Evolutionary conservation across 2,888 invertebrate species (phyloP).

Genomic region (Leucophenga montana): DNA sequence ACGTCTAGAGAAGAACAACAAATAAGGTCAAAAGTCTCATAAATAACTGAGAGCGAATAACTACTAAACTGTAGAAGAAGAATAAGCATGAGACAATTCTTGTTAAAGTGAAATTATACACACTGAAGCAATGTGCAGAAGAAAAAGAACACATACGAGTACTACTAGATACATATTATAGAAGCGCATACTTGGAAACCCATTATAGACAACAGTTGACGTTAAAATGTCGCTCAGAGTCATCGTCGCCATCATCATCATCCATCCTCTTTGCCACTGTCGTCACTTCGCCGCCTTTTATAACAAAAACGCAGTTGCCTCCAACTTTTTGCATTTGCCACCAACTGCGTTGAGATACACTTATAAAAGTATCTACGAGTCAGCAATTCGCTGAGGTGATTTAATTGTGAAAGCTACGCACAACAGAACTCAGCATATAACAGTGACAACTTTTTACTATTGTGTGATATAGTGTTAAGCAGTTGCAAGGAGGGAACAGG

Average conservation of each 20-base stretch:
- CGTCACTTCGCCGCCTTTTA: not conserved
- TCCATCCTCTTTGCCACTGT: not conserved
- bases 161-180: constrained; percentile 2
- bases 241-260: not conserved
- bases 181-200: constrained; percentile 2
- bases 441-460: too few relatives aligned
- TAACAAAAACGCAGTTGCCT: too few relatives aligned
- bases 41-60: not conserved
- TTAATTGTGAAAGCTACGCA: constrained; percentile 1
- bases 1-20: not conserved
- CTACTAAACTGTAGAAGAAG: not conserved
- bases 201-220: not conserved
- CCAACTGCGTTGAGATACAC: not conserved
- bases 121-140: not conserved
- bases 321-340: not conserved
- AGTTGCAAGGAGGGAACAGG: too few relatives aligned
- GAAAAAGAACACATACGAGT: not conserved
- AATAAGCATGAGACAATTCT: not conserved
- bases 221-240: too few relatives aligned
- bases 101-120: constrained; percentile 13
- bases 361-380: not conserved
- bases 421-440: too few relatives aligned
- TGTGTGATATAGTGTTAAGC: too few relatives aligned
- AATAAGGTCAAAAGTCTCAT: constrained; percentile 27
- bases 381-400: not conserved